Evolutionary conservation across 2,888 invertebrate species (phyloP), one percentile per base, ranked within the genome.

Genomic region (Campoplex capitator): DNA sequence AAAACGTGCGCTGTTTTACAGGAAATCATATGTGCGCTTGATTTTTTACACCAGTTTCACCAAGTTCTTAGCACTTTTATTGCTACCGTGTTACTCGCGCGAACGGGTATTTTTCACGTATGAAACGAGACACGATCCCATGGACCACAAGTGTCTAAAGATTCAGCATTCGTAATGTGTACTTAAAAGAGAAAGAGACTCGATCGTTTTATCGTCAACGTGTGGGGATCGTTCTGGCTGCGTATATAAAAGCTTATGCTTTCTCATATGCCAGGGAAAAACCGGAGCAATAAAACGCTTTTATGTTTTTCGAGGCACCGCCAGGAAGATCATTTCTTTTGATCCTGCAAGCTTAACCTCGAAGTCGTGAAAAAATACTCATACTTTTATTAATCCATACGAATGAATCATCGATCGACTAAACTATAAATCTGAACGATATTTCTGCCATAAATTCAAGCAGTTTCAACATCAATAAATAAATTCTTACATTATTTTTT

Each of bases 201-300:
- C 67, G 45, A 77, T 18, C 77, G 71, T 81, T 81, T 81, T 81
- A 76, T 85, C 62, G 80, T 76, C 79, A 70, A 32, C 68, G 23
- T 67, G 38, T 45, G n/a, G n/a, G 65, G 7, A 82, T 54, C 68
- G 35, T 62, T n/a, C n/a, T n/a, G n/a, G n/a, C n/a, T n/a, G n/a
- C 7, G 51, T 2, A 68, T 78, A 82, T 74, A 42, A 58, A 68
- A 56, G 35, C 74, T 56, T 56, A 23, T 73, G 83, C 83, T 74
- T 74, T 88, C 88, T 89, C 84, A 85, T 88, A 88, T 38, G 35
- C 76, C n/a, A 42, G 73, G 35, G 58, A 76, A 76, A 76, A 58
- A 74, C 70, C 78, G 68, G 62, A 51, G 80, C 90, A 83, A 90
- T 91, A 90, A 91, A 89, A 83, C 62, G 85, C 84, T 86, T 85